Evolutionary conservation across 1,140 invertebrate species (phyloP).

Genomic region (Scaptodrosophila lebanonensis): DNA sequence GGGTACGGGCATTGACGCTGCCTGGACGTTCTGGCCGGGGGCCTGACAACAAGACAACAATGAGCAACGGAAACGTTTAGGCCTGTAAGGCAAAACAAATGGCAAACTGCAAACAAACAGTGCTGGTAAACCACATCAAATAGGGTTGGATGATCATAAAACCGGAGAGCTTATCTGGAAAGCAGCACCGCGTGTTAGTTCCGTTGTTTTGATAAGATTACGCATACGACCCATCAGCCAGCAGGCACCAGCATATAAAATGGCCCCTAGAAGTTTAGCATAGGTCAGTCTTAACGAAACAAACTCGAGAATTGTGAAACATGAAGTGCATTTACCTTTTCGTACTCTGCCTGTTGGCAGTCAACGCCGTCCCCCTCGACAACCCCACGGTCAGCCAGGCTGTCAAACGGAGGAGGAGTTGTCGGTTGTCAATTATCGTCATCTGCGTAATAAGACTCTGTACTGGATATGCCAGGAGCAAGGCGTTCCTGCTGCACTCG

Average conservation of each 20-base stretch:
- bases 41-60: constrained; percentile 25
- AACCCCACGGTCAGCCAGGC: constrained; percentile 58
- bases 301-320: background rate
- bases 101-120: constrained; percentile 34
- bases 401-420: constrained; percentile 57
- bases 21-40: too few species aligned
- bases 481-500: constrained; percentile 32
- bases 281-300: constrained; percentile 45
- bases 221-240: background rate
- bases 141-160: background rate
- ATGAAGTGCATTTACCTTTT: constrained; percentile 43
- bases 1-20: background rate
- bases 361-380: constrained; percentile 10
- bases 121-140: constrained; percentile 26
- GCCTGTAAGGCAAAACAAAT: constrained; percentile 47
- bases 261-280: constrained; percentile 19
- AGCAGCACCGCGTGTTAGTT: constrained; percentile 44
- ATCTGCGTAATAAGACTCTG: constrained; percentile 44
- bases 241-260: constrained; percentile 41
- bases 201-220: constrained; percentile 50
- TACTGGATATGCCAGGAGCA: constrained; percentile 45
- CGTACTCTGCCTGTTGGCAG: constrained; percentile 15
- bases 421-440: constrained; percentile 20
- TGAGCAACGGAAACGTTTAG: background rate
- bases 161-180: constrained; percentile 25